phyloP scores from a whole-genome alignment of 2,113 vertebrate genomes.

The Neolamprologus fasciatus region DNA sequence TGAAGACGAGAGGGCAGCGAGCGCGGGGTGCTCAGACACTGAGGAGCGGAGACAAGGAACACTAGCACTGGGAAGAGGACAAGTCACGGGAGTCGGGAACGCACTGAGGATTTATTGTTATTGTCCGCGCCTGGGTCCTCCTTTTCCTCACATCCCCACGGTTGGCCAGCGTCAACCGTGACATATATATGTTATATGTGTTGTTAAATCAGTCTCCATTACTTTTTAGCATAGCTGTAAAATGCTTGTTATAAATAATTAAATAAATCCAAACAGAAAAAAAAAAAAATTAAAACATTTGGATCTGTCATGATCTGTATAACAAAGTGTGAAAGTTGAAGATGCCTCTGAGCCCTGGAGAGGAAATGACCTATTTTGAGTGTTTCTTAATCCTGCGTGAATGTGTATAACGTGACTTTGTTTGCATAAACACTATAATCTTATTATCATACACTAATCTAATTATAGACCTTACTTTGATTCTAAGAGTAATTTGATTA shows the following conservation, averaged over 20 bases:
- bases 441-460: slow-evolving; percentile 57
- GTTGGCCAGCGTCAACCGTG: not conserved
- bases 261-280: not conserved
- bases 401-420: slow-evolving; percentile 37
- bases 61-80: not conserved
- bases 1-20: not conserved
- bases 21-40: not conserved
- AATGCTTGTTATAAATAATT: not conserved
- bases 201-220: not conserved
- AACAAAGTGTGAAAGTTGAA: slow-evolving; percentile 12
- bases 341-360: not conserved
- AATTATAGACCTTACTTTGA: slow-evolving; percentile 52
- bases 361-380: slow-evolving; percentile 37
- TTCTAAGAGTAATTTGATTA: slow-evolving; percentile 56
- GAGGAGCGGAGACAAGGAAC: not conserved
- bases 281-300: not conserved
- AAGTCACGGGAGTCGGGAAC: not conserved
- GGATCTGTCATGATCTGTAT: not conserved
- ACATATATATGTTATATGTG: not conserved
- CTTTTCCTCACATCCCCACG: not conserved
- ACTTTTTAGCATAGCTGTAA: not conserved
- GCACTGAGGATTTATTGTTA: not conserved
- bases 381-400: not conserved
- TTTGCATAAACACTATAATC: slow-evolving; percentile 51
- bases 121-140: not conserved